Conservation (phyloP, 2,113 vertebrate genomes). For the Arenaria interpres region DNA sequence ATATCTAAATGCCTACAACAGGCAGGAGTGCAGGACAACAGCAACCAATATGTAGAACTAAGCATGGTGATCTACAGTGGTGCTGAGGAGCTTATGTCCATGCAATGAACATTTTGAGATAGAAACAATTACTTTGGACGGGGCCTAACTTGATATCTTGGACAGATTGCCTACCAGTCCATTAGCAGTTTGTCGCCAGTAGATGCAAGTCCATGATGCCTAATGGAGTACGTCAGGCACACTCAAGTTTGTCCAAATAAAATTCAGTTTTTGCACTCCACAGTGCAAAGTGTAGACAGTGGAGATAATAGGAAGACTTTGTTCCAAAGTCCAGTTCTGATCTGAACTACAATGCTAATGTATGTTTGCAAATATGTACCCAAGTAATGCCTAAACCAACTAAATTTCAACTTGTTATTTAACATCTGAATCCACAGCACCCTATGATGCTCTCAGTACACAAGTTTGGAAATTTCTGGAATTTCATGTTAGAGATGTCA, state of each 20-base stretch:
- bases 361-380: background rate
- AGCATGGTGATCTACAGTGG: background rate
- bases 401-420: background rate
- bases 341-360: background rate
- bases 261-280: background rate
- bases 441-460: background rate
- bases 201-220: background rate
- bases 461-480: background rate
- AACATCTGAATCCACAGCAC: background rate
- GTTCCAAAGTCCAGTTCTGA: background rate
- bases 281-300: accelerated
- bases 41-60: accelerated
- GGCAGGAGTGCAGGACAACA: background rate
- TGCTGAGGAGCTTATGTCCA: background rate
- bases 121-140: accelerated
- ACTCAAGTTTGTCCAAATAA: background rate
- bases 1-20: background rate
- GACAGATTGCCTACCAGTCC: background rate
- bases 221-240: background rate
- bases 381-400: background rate
- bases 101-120: background rate
- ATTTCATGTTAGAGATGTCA: background rate
- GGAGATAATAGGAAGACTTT: background rate
- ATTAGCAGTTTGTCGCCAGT: background rate
- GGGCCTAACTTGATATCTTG: accelerated